Evolutionary conservation across 1,140 invertebrate genomes (phyloP), one percentile per base, ranked within the genome.

Genomic region (Brachionus asplanchnoidis): DNA sequence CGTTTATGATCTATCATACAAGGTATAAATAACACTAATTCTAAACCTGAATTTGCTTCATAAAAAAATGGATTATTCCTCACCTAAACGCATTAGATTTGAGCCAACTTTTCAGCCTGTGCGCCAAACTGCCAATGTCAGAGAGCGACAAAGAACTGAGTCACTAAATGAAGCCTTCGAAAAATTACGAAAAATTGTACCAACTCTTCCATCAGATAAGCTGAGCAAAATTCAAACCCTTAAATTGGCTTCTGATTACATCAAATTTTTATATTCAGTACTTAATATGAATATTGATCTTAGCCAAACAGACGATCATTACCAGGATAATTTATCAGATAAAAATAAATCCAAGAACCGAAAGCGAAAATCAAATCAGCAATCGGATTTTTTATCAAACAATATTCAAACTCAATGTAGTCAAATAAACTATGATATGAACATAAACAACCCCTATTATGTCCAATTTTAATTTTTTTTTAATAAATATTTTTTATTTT

Each of bases 191-290:
- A 53, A 60, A 36, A 44, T 86, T 17, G 65, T 86, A 12, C 85
- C 85, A 4, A 80, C 68, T 17, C 40, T 86, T 26, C 85, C 85
- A 46, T 85, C 84, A 32, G 85, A 86, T 56, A 86, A 86, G 14
- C 36, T 86, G 12, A 82, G 75, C 65, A 86, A 86, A 73, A 86
- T 86, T 44, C 85, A 86, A 83, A 86, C 85, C 17, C 28, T 86
- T 1, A 70, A 78, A 50, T 26, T 86, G 46, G 85, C 85, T 7
- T 56, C 85, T 8, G 60, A 60, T 78, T 86, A 86, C 28, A 86
- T 86, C 32, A 75, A 83, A 23, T 86, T 86, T 66, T 50, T 86
- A 32, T 85, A 70, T 53, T 53, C 36, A 32, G 14, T 85, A 23
- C 60, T 82, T 1, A 82, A 82, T 17, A 60, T 46, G 53, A 77